Base-by-base conservation (phyloP, 2,113 vertebrate species). In the Hyla sarda region DNA sequence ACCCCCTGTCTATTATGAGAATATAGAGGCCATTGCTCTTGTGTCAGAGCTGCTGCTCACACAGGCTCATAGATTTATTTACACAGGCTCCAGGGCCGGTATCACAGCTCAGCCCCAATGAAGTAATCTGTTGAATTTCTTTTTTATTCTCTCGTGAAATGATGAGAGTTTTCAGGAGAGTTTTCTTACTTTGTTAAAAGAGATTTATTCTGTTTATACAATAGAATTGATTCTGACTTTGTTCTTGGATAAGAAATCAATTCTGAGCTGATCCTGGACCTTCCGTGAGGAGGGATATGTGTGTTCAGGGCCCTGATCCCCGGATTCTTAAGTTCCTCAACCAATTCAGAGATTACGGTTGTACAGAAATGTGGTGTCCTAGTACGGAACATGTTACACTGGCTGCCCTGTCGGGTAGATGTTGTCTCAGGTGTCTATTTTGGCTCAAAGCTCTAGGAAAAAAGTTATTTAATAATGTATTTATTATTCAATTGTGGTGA, bases 141-240 rank as follows among this genome's bases (percentile, higher is more conserved):
- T 25, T 75, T 75, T 75, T 48, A 14, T 48, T 25, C 45, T 19
- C 28, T 48, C 48, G 23, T n/a, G 7, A 28, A 48, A 13, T 10
- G 47, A 14, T 50, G 9, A 50, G 23, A 50, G 47, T 30, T 71
- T 41, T 23, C 10, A 41, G 7, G 67, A 41, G 25, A 54, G 25
- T 45, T n/a, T 60, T 80, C 56, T 65, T 8, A 37, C 58, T 82
- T 67, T 71, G 45, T 41, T 41, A 41, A 3, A 32, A 25, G 25
- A 34, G 67, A 83, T 83, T 34, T 71, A 50, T 45, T 30, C 37
- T 28, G 71, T 62, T 73, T 73, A 58, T 60, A 45, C 34, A 75
- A 75, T 84, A 50, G 13, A 60, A 84, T 84, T 47, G 71, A 75
- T 84, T 32, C 71, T 54, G 60, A 23, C 67, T 83, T 83, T 73